Conservation (phyloP, 2,797 vertebrate species). For the Sebastes kiyomatsui region DNA sequence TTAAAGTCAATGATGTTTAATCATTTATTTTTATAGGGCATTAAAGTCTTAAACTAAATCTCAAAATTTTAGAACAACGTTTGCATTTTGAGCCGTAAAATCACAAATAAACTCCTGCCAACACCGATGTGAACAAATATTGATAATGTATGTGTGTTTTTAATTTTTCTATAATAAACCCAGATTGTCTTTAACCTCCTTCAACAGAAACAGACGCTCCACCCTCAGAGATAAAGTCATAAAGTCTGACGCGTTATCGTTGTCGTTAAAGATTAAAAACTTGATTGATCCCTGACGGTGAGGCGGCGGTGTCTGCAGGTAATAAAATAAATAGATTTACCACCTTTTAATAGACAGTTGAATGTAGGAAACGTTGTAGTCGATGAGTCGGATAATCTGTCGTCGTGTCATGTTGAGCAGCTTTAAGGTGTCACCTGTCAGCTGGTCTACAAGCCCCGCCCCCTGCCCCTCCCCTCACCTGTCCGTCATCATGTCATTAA, state of each 20-base stretch:
- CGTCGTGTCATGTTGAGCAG: too few relatives aligned
- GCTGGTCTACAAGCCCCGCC: slow-evolving; percentile 16
- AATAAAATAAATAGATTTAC: background rate
- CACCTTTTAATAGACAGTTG: too few relatives aligned
- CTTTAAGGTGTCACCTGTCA: background rate
- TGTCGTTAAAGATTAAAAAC: background rate
- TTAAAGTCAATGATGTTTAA: too few relatives aligned
- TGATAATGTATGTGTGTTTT: too few relatives aligned
- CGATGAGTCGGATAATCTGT: too few relatives aligned
- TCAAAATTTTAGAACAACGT: too few relatives aligned
- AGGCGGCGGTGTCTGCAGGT: too few relatives aligned
- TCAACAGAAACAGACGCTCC: background rate
- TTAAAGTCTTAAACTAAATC: too few relatives aligned
- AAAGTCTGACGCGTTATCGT: background rate
- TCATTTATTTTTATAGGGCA: too few relatives aligned
- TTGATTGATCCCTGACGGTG: background rate
- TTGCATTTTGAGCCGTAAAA: background rate
- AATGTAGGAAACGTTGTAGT: too few relatives aligned
- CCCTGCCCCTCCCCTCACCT: slow-evolving; percentile 20
- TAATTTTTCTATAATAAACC: background rate
- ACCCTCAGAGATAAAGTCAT: too few relatives aligned
- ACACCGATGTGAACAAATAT: too few relatives aligned
- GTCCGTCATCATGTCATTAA: slow-evolving; percentile 45
- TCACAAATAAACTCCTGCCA: background rate
- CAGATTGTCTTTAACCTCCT: background rate